These are phyloP conservation scores for Drosophila pegasa DNA, from an alignment of 2,888 invertebrate genomes.

Conservation along the genomic window DNA sequence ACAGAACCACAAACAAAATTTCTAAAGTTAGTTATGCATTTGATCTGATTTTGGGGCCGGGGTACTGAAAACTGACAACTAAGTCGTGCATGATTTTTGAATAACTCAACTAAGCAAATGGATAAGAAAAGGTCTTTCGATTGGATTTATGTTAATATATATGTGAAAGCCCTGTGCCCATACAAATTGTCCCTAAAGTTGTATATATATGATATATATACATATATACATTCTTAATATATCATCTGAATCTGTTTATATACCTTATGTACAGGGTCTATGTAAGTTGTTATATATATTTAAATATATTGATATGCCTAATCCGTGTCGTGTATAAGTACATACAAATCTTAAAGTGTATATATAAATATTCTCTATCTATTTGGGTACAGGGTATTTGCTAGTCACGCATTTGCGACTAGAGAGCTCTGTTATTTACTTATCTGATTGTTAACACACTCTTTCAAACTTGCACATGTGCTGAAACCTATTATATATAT, in stretches of 20 bases:
- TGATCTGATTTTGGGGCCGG: background rate
- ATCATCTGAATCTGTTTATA: background rate
- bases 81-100: background rate
- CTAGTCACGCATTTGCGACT: constrained; percentile 9
- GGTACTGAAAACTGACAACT: background rate
- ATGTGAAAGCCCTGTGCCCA: constrained; percentile 13
- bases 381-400: constrained; percentile 15
- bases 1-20: constrained; percentile 22
- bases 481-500: constrained; percentile 7
- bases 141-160: background rate
- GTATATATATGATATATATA: background rate
- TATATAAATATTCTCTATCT: constrained; percentile 1
- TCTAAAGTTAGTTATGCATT: constrained; percentile 1
- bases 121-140: constrained; percentile 1
- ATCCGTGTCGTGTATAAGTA: background rate
- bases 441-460: constrained; percentile 16
- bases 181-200: background rate
- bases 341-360: background rate
- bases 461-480: constrained; percentile 4
- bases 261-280: background rate
- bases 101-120: constrained; percentile 15
- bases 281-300: background rate
- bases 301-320: background rate
- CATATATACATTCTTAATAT: background rate
- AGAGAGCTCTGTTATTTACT: background rate